Evolutionary conservation across 1,140 invertebrate species (phyloP), one percentile per base, ranked within the genome.

Genomic region (Zophobas morio): DNA sequence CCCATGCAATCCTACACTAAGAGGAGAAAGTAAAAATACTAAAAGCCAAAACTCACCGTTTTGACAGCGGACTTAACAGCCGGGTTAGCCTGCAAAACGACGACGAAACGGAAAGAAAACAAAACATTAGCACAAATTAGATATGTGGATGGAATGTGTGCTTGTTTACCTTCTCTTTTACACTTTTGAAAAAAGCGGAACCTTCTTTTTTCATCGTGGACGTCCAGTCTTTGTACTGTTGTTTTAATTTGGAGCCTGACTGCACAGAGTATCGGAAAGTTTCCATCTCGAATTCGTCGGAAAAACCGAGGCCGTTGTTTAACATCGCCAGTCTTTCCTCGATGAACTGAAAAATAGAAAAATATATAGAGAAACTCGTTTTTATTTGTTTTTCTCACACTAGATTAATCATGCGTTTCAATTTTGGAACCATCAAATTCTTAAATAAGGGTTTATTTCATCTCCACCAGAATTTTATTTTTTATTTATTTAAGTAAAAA

Each of bases 201-300:
- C 89, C 88, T 80, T 89, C 89, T 72, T 89, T 89, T 78, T 88
- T 89, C 79, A 90, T 88, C 0, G 86, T 88, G 36, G 88, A 87
- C 5, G 88, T 87, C 89, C 89, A 89, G 82, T 95, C 94, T 80
- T 92, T 91, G 84, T 96, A 96, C 79, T 95, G 92, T 78, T 94
- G 91, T 82, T 93, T 93, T 49, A 94, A 90, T 87, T 93, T 94
- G 51, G 90, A 91, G 82, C 91, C 91, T 39, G 92, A 90, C 85
- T 96, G 96, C 74, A 96, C 96, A 0, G 94, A 94, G 86, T 96
- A 95, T 71, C 92, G 89, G 80, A 93, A 95, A 20, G 94, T 94
- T 87, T 98, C 96, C 85, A 94, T 89, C 87, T 99, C 97, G 87
- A 98, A 98, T 84, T 97, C 94, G 86, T 99, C 97, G n/a, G 93